Evolutionary conservation across 2,797 vertebrate species (phyloP).

Genomic region (Rachycentron canadum): DNA sequence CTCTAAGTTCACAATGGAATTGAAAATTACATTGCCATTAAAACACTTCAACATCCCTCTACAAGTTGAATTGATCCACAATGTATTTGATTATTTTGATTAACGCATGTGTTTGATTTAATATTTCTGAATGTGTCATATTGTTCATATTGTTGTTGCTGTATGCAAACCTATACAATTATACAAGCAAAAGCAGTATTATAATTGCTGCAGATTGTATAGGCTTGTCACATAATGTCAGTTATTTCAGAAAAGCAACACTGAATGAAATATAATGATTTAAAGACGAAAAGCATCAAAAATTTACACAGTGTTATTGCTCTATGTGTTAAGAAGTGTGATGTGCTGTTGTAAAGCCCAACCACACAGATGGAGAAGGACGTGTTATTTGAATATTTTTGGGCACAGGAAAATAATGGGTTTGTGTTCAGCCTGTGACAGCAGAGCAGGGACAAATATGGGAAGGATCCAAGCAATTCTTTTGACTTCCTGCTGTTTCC

Average conservation of each 20-base stretch:
- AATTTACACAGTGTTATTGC: background rate
- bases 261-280: background rate
- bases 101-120: background rate
- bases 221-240: background rate
- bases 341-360: constrained; percentile 3
- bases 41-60: background rate
- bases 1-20: background rate
- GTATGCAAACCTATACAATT: background rate
- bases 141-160: no score
- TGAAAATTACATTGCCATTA: background rate
- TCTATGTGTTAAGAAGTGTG: constrained; percentile 8
- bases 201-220: background rate
- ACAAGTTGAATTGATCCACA: background rate
- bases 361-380: background rate
- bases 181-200: background rate
- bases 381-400: constrained; percentile 25
- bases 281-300: background rate
- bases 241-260: background rate
- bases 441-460: constrained; percentile 31
- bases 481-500: constrained; percentile 68
- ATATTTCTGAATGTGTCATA: no score
- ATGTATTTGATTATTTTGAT: no score
- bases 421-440: constrained; percentile 46
- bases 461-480: constrained; percentile 41
- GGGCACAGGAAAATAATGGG: constrained; percentile 17